These are phyloP conservation scores for Plodia interpunctella DNA, from an alignment of 1,140 invertebrate genomes.

Conservation along the genomic window DNA sequence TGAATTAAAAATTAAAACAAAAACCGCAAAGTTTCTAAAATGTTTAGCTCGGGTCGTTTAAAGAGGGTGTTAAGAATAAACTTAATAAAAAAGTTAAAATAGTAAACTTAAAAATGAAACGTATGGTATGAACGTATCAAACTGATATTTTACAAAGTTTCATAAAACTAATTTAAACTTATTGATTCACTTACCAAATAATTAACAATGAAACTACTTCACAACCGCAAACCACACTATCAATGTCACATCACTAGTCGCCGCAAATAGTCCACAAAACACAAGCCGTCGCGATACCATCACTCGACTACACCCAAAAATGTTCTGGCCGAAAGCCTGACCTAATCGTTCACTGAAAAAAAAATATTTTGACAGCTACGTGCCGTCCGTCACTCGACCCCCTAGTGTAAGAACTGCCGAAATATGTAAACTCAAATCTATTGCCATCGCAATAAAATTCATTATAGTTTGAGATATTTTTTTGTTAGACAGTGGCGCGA, in stretches of 20 bases:
- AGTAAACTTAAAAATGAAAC: too few species aligned
- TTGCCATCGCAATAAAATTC: neutral
- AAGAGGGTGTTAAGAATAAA: too few species aligned
- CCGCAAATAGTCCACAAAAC: neutral
- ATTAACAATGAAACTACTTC: neutral
- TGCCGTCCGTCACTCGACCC: conserved; percentile 34
- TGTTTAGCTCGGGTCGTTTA: too few species aligned
- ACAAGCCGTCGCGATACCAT: neutral
- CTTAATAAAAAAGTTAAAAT: neutral
- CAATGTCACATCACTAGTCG: neutral
- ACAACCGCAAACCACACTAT: neutral
- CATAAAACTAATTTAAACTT: neutral
- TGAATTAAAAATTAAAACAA: too few species aligned
- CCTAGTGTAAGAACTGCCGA: conserved; percentile 13
- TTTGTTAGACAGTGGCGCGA: neutral
- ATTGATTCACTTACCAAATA: neutral
- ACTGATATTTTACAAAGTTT: neutral
- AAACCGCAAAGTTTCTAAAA: too few species aligned
- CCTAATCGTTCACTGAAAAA: conserved; percentile 4
- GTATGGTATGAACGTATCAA: too few species aligned
- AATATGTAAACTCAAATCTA: neutral
- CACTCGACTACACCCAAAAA: conserved; percentile 1
- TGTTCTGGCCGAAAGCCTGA: neutral
- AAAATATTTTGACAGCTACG: conserved; percentile 37
- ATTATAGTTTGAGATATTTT: neutral